Percentiles rank a stretch among this genome's conserved stretches.
Conservation (phyloP, 2,113 vertebrate genomes). For the Ploceus nigricollis region DNA sequence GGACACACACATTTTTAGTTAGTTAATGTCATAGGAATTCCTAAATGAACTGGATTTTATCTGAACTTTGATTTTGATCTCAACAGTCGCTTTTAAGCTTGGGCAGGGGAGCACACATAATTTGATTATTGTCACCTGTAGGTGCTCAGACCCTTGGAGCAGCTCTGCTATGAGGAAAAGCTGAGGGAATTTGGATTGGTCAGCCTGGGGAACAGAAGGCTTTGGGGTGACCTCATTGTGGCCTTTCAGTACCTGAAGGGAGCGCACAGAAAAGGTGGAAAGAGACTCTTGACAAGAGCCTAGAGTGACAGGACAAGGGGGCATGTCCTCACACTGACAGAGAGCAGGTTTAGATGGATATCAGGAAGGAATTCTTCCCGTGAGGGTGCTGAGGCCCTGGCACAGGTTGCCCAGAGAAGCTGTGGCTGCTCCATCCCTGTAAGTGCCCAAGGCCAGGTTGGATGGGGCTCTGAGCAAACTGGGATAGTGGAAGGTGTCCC, state of each 20-base stretch:
- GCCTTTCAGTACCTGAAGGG: not conserved
- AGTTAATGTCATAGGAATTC: not conserved
- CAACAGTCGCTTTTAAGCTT: not conserved
- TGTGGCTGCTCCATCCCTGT: not conserved
- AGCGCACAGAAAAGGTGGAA: not conserved
- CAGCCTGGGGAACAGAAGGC: not conserved
- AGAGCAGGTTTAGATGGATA: rapidly evolving
- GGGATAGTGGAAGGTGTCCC: not conserved
- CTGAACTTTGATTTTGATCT: not conserved
- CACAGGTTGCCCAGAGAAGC: not conserved
- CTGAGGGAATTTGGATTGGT: not conserved
- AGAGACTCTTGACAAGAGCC: not conserved
- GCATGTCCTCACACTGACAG: rapidly evolving
- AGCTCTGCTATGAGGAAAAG: not conserved
- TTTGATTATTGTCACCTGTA: not conserved
- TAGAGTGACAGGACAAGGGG: not conserved
- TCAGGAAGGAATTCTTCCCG: rapidly evolving
- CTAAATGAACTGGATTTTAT: not conserved
- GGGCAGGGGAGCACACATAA: rapidly evolving
- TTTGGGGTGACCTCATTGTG: not conserved
- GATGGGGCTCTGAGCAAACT: not conserved
- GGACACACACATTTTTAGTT: not conserved
- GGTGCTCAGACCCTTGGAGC: not conserved
- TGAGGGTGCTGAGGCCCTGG: not conserved
- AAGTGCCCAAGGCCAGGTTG: rapidly evolving